Evolutionary conservation across 2,888 invertebrate species (phyloP).

Genomic region (Tortrix viridana): DNA sequence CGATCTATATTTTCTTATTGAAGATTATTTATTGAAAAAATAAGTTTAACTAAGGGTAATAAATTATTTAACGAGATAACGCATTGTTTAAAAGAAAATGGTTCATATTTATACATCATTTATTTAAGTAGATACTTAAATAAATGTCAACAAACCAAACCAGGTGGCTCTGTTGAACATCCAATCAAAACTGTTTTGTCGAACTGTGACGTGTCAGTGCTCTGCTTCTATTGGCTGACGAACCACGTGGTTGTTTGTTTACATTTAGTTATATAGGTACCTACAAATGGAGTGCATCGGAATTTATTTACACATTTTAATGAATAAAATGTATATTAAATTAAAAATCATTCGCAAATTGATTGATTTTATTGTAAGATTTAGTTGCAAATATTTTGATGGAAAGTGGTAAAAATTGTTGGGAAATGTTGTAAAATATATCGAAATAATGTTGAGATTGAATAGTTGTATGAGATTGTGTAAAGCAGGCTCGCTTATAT

Average conservation of each 20-base stretch:
- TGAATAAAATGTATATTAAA: constrained; percentile 14
- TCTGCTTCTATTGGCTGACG: too few relatives aligned
- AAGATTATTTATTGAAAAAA: constrained; percentile 22
- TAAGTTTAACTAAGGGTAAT: constrained; percentile 15
- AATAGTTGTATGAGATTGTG: constrained; percentile 20
- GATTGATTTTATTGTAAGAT: not conserved
- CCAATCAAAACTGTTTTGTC: too few relatives aligned
- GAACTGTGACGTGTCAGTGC: too few relatives aligned
- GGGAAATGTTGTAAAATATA: constrained; percentile 34
- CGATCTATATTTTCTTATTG: constrained; percentile 32
- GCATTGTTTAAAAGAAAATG: constrained; percentile 23
- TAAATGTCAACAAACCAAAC: too few relatives aligned
- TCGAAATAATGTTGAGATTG: constrained; percentile 25
- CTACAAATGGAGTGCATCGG: too few relatives aligned
- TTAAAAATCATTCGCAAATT: constrained; percentile 8
- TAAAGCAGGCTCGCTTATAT: constrained; percentile 24
- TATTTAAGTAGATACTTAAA: too few relatives aligned
- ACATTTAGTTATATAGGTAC: too few relatives aligned
- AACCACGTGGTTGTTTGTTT: too few relatives aligned
- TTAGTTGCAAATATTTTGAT: constrained; percentile 26
- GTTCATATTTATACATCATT: too few relatives aligned
- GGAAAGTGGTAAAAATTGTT: constrained; percentile 16
- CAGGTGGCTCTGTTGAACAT: too few relatives aligned
- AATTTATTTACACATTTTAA: constrained; percentile 30
- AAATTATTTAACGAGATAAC: constrained; percentile 20